Base-by-base conservation (phyloP, 1,140 invertebrate genomes). In the Drosophila nebulosa region DNA sequence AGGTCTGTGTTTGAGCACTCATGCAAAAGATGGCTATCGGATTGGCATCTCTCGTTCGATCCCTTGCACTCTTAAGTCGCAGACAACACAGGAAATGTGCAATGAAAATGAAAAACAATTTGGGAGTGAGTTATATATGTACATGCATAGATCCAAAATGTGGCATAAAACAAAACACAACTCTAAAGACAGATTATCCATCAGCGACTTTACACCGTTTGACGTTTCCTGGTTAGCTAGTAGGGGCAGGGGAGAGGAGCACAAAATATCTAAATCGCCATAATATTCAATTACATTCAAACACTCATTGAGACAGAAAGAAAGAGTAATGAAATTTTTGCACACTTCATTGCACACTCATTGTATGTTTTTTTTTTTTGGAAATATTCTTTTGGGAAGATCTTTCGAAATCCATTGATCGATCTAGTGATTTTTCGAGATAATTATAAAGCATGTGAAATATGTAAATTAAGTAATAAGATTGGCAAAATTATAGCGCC, bases 1-100 rank as follows among this genome's bases (percentile, higher is more conserved):
- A 32, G 5, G 42, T 46, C 56, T 39, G 51, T 58, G 69, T 18
- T 71, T 24, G 42, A 14, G 50, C 36, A 52, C 16, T 50, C 62
- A 73, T 71, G 57, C 72, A 42, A 55, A 30, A 27, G 71, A 74
- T 74, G 36, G 39, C 35, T 66, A 69, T 77, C 30, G 27, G 30
- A 30, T 57, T 16, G 27, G n/a, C 6, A 53, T 16, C 14, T 26
- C 14, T 16, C 12, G 22, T 14, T 14, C 30, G n/a, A n/a, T n/a
- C 12, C 53, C 6, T 18, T 26, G 24, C 16, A 30, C 39, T 10
- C 16, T 21, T 46, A 50, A 52, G 52, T 46, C 65, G 62, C 60
- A 57, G 58, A 68, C 64, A 84, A 79, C 69, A 73, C 74, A 79
- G 79, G 79, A 83, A 83, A 64, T 75, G 80, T 77, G 76, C 66